Percentiles rank a stretch among this genome's conserved stretches.
Evolutionary conservation across 2,113 vertebrate genomes (phyloP).

Genomic region (Dicentrarchus labrax): DNA sequence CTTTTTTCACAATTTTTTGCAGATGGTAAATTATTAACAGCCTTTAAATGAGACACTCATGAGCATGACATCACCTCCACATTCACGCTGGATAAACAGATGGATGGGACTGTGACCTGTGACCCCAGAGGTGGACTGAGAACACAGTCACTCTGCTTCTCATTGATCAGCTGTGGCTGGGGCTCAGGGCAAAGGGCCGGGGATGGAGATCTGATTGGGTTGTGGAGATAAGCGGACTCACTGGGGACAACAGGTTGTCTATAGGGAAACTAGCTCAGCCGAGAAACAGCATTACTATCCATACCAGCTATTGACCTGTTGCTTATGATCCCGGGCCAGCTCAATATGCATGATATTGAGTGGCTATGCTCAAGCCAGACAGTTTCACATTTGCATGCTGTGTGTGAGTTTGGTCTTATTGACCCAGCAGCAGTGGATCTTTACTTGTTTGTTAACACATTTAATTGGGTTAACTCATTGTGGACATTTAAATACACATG

Average conservation of each 20-base stretch:
- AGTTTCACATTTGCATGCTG: conserved; percentile 82
- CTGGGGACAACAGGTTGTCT: conserved; percentile 73
- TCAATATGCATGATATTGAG: conserved; percentile 81
- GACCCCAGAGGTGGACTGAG: conserved; percentile 62
- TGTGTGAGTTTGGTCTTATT: conserved; percentile 75
- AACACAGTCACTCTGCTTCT: conserved; percentile 54
- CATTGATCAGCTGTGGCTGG: conserved; percentile 73
- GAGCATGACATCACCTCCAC: conserved; percentile 40
- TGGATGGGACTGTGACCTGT: conserved; percentile 59
- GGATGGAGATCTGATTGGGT: conserved; percentile 64
- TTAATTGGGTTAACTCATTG: conserved; percentile 83
- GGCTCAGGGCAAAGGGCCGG: conserved; percentile 24
- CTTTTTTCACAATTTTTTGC: background rate
- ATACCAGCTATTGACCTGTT: conserved; percentile 82
- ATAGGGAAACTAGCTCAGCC: conserved; percentile 47
- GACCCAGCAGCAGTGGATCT: conserved; percentile 83
- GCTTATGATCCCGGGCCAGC: conserved; percentile 75
- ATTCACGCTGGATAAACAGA: conserved; percentile 52
- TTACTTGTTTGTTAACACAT: conserved; percentile 86
- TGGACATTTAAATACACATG: conserved; percentile 72
- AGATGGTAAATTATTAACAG: conserved; percentile 46
- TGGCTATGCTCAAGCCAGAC: conserved; percentile 67
- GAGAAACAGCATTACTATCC: conserved; percentile 70
- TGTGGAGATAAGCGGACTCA: conserved; percentile 59
- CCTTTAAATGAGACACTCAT: conserved; percentile 25